phyloP scores from a whole-genome alignment of 1,140 invertebrate genomes.

The Chymomyza costata region DNA sequence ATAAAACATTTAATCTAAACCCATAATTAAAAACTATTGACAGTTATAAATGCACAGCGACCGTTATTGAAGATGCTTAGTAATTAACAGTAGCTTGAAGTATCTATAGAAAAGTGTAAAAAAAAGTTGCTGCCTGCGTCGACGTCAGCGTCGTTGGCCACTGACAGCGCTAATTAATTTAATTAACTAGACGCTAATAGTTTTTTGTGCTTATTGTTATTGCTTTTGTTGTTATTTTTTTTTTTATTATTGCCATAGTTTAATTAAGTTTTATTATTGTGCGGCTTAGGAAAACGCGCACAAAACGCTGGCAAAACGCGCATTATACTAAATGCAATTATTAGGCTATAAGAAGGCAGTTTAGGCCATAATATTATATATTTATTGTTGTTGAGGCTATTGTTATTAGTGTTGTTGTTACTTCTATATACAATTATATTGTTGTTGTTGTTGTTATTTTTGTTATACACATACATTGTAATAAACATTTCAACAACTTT shows the following conservation, averaged over 20 bases:
- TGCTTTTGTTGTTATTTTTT: slow-evolving; percentile 8
- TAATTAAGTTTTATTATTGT: slow-evolving; percentile 40
- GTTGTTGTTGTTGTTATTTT: slow-evolving; percentile 36
- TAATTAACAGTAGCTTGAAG: too few relatives aligned
- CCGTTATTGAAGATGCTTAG: too few relatives aligned
- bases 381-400: slow-evolving; percentile 13
- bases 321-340: too few relatives aligned
- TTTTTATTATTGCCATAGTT: not conserved
- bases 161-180: slow-evolving; percentile 56
- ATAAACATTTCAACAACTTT: not conserved
- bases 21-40: too few relatives aligned
- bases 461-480: not conserved
- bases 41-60: too few relatives aligned
- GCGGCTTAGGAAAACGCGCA: slow-evolving; percentile 7
- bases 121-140: too few relatives aligned
- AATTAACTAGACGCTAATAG: slow-evolving; percentile 67
- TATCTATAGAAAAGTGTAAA: too few relatives aligned
- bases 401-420: slow-evolving; percentile 16
- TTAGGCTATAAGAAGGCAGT: too few relatives aligned
- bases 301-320: too few relatives aligned
- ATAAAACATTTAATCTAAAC: too few relatives aligned
- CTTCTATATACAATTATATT: slow-evolving; percentile 14
- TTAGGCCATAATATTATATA: not conserved
- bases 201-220: slow-evolving; percentile 9
- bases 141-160: slow-evolving; percentile 28